Base-by-base conservation (phyloP, 2,888 invertebrate genomes). In the Entomobrya proxima region DNA sequence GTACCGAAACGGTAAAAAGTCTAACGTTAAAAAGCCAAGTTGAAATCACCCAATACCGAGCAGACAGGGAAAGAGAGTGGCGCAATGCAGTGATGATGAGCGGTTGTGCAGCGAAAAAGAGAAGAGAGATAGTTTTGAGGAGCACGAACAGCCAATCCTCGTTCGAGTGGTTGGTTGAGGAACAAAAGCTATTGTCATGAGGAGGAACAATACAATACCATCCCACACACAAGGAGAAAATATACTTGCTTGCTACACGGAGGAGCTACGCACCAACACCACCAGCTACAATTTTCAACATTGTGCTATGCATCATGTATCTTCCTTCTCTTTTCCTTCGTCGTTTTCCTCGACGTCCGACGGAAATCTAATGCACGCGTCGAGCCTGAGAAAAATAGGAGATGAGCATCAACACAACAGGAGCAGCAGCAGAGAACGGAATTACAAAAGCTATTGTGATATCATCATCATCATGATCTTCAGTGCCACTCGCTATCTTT, bases 171-270 rank as follows among this genome's bases (percentile, higher is more conserved):
- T 32, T 77, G 32, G 78, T 27, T 18, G 74, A 82, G 87, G 81
- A 87, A 89, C 89, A 87, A 87, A 87, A 81, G 87, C 87, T 85
- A 87, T 87, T 87, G 87, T 87, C 87, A 87, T 87, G 81, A 74
- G 55, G 61, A 80, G 86, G 87, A 87, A 87, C 87, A 87, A 87
- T 87, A 67, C 82, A 58, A 69, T 72, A 72, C 83, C 80, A 83
- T 83, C 86, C 82, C 81, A 81, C 69, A 47, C 64, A 61, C 58
- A n/a, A n/a, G n/a, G n/a, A 32, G 18, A 78, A 75, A 72, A 67
- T 5, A 55, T 52, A 52, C n/a, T 7, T 11, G 44, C 44, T 69
- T 44, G 47, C 47, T 72, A 72, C 47, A 72, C 47, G 44, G 9
- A 40, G 9, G 15, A 40, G 44, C 7, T 7, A 40, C 9, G 15